Conservation (phyloP, 2,888 invertebrate genomes). For the Leucozona laternaria region DNA sequence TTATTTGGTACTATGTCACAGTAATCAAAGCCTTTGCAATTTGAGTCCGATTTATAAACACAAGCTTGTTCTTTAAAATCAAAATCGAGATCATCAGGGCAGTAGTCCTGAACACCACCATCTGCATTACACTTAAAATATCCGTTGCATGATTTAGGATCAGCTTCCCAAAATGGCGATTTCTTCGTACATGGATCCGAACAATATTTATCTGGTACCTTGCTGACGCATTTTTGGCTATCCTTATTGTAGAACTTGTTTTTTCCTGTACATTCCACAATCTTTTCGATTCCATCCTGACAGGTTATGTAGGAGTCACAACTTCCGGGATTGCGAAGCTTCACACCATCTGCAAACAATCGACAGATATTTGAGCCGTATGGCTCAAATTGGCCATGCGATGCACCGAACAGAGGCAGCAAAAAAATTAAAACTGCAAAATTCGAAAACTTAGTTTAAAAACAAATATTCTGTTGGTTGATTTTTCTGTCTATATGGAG, state of each 20-base stretch:
- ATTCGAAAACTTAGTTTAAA: not conserved
- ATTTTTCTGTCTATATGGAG: not conserved
- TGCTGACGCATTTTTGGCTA: slow-evolving; percentile 51
- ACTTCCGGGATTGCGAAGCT: slow-evolving; percentile 79
- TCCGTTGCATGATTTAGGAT: slow-evolving; percentile 78
- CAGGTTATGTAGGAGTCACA: slow-evolving; percentile 78
- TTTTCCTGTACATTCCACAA: not conserved
- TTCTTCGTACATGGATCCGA: slow-evolving; percentile 70
- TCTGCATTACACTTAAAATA: slow-evolving; percentile 78
- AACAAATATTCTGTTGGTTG: not conserved
- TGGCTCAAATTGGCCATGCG: slow-evolving; percentile 34
- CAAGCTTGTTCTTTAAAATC: slow-evolving; percentile 73
- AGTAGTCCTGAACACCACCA: slow-evolving; percentile 66
- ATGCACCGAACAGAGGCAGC: slow-evolving; percentile 11
- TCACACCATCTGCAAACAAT: slow-evolving; percentile 55
- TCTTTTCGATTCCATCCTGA: slow-evolving; percentile 56
- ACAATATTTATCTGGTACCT: slow-evolving; percentile 77
- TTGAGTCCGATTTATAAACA: slow-evolving; percentile 72
- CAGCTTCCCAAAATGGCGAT: slow-evolving; percentile 76
- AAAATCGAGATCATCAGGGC: slow-evolving; percentile 76
- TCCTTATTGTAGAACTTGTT: slow-evolving; percentile 40
- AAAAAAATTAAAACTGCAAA: slow-evolving; percentile 21
- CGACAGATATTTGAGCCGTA: slow-evolving; percentile 54
- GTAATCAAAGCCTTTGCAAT: slow-evolving; percentile 77
- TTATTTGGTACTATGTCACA: slow-evolving; percentile 77